A percentile compares a stretch with the other conserved stretches of the same genome.
Conservation (phyloP, 2,113 vertebrate species). For the Pachycephala philippinensis region DNA sequence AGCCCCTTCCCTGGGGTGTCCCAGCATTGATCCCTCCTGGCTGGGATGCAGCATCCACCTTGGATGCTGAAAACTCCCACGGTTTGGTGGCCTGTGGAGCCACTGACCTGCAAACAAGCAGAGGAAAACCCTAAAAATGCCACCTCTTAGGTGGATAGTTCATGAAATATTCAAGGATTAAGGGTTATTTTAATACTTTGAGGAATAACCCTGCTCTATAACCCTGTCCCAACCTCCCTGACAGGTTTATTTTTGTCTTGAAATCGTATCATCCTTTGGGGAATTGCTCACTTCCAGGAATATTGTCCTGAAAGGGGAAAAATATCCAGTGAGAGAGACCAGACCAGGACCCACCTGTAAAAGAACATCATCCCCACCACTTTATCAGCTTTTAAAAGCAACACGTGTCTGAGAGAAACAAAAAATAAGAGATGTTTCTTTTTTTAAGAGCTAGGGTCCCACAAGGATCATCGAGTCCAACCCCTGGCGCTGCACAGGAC, state of each 20-base stretch:
- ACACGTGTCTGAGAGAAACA: not conserved
- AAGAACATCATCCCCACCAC: not conserved
- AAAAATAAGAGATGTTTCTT: not conserved
- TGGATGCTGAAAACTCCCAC: not conserved
- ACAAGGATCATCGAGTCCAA: accelerated
- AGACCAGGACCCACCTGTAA: not conserved
- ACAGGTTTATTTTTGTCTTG: not conserved
- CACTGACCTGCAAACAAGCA: not conserved
- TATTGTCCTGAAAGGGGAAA: not conserved
- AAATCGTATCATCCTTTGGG: not conserved
- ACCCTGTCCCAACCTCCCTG: not conserved
- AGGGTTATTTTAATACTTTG: not conserved
- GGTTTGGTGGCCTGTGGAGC: not conserved
- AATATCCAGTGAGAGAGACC: not conserved
- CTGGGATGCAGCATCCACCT: not conserved
- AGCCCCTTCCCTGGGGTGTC: not conserved
- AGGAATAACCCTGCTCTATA: not conserved
- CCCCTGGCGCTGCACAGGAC: not conserved
- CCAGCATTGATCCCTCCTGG: accelerated
- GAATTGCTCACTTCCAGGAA: not conserved
- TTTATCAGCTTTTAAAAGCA: not conserved
- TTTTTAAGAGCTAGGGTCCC: not conserved
- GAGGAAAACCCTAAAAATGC: not conserved
- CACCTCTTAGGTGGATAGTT: not conserved
- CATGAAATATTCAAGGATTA: not conserved